A percentile compares a stretch with the other conserved stretches of the same genome.
Conservation (phyloP, 2,797 vertebrate species). For the Xerus rutilus region DNA sequence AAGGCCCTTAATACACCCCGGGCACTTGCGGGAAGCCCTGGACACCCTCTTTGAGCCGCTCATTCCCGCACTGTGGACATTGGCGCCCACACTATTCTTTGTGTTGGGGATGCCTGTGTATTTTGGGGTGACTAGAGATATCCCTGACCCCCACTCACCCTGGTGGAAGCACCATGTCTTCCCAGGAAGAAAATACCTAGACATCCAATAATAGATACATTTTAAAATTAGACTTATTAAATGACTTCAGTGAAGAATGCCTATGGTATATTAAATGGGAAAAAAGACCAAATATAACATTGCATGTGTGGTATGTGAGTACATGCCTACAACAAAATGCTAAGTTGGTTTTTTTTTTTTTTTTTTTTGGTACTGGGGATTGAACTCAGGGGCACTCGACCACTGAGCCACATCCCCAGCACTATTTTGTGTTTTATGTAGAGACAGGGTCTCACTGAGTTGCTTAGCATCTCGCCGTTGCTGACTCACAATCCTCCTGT, state of each 20-base stretch:
- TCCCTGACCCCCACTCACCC: not conserved
- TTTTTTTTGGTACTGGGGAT: too few species aligned
- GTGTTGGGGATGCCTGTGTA: accelerated
- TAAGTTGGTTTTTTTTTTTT: not conserved
- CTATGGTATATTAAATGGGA: not conserved
- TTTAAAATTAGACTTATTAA: not conserved
- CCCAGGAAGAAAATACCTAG: not conserved
- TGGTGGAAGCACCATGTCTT: accelerated
- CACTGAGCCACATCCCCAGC: too few species aligned
- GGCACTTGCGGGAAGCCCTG: accelerated
- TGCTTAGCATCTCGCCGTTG: too few species aligned
- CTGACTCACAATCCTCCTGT: too few species aligned
- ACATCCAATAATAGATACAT: not conserved
- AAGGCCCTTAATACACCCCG: not conserved
- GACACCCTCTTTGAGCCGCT: not conserved
- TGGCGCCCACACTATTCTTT: not conserved
- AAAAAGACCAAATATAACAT: not conserved
- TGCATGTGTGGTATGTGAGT: not conserved
- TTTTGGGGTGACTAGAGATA: accelerated
- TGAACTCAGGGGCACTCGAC: too few species aligned
- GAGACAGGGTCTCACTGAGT: too few species aligned
- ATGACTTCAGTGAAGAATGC: not conserved
- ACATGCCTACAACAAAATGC: not conserved
- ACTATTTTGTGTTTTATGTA: too few species aligned
- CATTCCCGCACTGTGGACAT: too few species aligned